Conservation (phyloP, 1,140 invertebrate species). For the Asobara japonica region DNA sequence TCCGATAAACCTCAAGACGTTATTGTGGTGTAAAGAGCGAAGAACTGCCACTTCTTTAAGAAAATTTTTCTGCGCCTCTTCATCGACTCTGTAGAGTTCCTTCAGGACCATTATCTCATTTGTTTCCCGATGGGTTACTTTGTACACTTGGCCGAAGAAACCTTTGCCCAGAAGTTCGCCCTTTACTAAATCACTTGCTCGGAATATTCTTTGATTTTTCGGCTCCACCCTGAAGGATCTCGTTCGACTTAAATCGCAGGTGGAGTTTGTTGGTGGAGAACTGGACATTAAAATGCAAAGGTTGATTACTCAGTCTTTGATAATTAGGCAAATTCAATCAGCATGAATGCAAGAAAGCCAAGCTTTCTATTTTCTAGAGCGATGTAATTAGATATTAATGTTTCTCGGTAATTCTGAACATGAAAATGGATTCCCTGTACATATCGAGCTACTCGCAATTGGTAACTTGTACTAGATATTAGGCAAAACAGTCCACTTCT, state of each 20-base stretch:
- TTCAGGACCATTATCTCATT: constrained; percentile 96
- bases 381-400: too few species aligned
- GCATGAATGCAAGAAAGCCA: too few species aligned
- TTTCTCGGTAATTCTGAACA: too few species aligned
- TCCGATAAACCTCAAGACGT: constrained; percentile 91
- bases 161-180: constrained; percentile 91
- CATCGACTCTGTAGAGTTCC: constrained; percentile 91
- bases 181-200: constrained; percentile 87
- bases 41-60: constrained; percentile 93
- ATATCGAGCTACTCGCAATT: too few species aligned
- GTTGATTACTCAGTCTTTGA: not conserved
- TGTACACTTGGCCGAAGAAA: constrained; percentile 92
- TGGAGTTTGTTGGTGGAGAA: constrained; percentile 56
- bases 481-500: too few species aligned
- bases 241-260: constrained; percentile 82
- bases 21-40: constrained; percentile 86
- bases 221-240: constrained; percentile 88
- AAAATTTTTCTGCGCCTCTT: constrained; percentile 93
- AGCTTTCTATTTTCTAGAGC: too few species aligned
- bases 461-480: too few species aligned
- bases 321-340: too few species aligned
- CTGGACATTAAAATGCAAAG: constrained; percentile 43
- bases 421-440: too few species aligned
- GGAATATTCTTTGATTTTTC: constrained; percentile 84
- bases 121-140: constrained; percentile 89